phyloP scores from a whole-genome alignment of 30 jellyfish, hydroid and myxozoan species.

The Morbakka virulenta region DNA sequence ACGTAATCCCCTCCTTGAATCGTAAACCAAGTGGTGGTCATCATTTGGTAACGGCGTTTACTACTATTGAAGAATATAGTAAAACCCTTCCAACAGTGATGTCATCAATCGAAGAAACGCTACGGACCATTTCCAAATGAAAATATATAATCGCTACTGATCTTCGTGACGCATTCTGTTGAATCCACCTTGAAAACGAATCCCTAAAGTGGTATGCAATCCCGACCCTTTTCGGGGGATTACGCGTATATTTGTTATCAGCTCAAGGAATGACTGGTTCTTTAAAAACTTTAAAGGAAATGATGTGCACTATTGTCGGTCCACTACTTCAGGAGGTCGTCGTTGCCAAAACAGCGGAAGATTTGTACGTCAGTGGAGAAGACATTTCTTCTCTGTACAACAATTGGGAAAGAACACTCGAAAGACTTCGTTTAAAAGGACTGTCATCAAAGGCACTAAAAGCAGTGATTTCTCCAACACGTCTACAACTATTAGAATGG shows the following conservation, averaged over 20 bases:
- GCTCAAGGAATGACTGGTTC: slow-evolving; percentile 6
- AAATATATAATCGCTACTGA: neutral
- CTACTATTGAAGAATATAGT: neutral
- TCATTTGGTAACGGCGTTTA: neutral
- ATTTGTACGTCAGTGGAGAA: neutral
- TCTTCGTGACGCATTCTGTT: neutral
- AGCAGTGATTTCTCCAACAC: neutral
- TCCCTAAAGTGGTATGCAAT: neutral
- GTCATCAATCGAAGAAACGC: neutral
- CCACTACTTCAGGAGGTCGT: neutral
- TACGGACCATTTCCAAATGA: neutral
- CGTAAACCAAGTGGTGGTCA: neutral
- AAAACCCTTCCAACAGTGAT: neutral
- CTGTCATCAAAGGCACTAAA: neutral
- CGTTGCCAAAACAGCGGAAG: neutral
- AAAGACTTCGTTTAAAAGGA: neutral
- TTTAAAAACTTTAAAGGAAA: neutral
- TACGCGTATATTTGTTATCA: neutral
- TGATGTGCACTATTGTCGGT: neutral
- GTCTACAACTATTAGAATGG: neutral
- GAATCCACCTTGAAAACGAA: neutral
- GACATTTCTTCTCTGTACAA: neutral
- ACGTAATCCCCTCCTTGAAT: neutral
- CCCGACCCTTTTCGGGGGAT: neutral
- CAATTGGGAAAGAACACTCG: neutral